These are phyloP conservation scores for Rhagologus leucostigma DNA, from an alignment of 2,113 vertebrate species.

Conservation along the genomic window DNA sequence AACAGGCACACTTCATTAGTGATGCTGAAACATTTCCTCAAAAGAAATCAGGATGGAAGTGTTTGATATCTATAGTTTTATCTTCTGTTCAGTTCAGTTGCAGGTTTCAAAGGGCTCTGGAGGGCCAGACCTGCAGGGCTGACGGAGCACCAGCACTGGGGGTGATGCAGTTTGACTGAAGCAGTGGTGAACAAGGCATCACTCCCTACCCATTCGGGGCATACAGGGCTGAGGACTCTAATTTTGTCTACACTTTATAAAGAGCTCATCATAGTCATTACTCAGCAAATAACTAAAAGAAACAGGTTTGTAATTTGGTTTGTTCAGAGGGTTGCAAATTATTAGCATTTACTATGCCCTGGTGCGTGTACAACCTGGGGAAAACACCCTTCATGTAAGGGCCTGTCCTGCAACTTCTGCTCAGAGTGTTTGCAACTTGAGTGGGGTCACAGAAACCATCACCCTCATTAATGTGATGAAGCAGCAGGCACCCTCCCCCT, in stretches of 20 bases:
- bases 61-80: neutral
- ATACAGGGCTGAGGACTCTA: neutral
- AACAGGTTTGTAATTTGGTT: neutral
- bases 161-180: neutral
- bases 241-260: neutral
- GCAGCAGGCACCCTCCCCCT: neutral
- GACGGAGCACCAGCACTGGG: neutral
- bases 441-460: neutral
- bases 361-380: neutral
- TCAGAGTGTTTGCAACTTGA: neutral
- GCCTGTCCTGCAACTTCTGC: neutral
- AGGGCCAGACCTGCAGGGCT: neutral
- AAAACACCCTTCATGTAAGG: slow-evolving; percentile 1
- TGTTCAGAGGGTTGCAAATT: neutral
- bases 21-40: neutral
- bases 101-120: neutral
- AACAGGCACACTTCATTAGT: neutral
- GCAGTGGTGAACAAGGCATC: neutral
- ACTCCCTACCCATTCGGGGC: neutral
- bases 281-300: slow-evolving; percentile 3
- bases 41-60: neutral
- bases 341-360: neutral
- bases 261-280: neutral
- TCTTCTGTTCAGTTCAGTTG: neutral
- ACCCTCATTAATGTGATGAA: neutral